Evolutionary conservation across 2,888 invertebrate genomes (phyloP).

Genomic region (Agrochola litura): DNA sequence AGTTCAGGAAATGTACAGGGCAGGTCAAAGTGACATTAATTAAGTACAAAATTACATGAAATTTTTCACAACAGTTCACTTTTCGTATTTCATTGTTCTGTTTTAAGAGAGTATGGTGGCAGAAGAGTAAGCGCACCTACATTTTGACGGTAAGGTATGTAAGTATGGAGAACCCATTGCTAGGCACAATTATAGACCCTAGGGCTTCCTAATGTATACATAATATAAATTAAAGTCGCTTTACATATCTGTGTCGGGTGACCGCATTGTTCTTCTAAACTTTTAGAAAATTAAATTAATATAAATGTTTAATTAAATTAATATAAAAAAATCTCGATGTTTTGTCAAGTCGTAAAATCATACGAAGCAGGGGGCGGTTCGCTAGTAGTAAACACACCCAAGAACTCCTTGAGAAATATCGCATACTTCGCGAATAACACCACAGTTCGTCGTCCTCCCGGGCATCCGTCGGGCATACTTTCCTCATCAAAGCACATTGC

Average conservation of each 20-base stretch:
- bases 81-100: neutral
- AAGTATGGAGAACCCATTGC: neutral
- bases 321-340: neutral
- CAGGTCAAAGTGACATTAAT: neutral
- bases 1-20: too few relatives aligned
- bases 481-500: conserved; percentile 74
- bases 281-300: too few relatives aligned
- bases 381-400: neutral
- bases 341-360: neutral
- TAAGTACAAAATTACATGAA: neutral
- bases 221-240: too few relatives aligned
- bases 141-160: neutral
- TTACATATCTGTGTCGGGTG: too few relatives aligned
- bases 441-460: conserved; percentile 70
- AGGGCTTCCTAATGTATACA: too few relatives aligned
- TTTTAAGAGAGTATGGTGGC: too few relatives aligned
- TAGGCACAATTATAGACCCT: too few relatives aligned
- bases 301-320: too few relatives aligned
- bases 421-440: conserved; percentile 60
- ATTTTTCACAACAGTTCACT: neutral
- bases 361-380: neutral
- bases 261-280: too few relatives aligned
- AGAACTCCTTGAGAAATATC: conserved; percentile 33
- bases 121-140: neutral
- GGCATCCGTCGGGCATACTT: conserved; percentile 78